A percentile compares a stretch with the other conserved stretches of the same genome.
Evolutionary conservation across 2,888 invertebrate genomes (phyloP).

Genomic region (Dendrolimus pini): DNA sequence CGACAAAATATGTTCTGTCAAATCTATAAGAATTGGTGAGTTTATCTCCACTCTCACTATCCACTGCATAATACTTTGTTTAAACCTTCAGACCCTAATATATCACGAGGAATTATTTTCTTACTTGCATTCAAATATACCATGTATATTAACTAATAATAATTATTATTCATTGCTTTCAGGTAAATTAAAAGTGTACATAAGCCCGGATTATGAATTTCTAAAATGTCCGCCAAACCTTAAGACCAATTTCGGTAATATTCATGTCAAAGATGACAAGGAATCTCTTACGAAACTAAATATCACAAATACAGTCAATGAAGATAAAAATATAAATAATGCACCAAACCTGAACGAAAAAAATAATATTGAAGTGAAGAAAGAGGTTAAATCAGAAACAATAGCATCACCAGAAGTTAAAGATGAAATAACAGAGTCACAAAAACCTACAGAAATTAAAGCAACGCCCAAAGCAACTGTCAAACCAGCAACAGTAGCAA

Average conservation of each 20-base stretch:
- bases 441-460: slow-evolving; percentile 4
- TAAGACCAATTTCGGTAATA: slow-evolving; percentile 27
- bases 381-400: slow-evolving; percentile 3
- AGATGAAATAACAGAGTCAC: not conserved
- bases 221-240: slow-evolving; percentile 39
- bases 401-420: slow-evolving; percentile 5
- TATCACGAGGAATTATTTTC: too few relatives aligned
- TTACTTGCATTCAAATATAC: too few relatives aligned
- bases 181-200: slow-evolving; percentile 42
- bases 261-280: not conserved
- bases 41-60: not conserved
- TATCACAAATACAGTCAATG: not conserved
- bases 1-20: slow-evolving; percentile 29
- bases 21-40: slow-evolving; percentile 37
- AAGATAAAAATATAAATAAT: slow-evolving; percentile 2
- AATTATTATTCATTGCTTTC: slow-evolving; percentile 10
- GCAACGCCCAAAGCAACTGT: not conserved
- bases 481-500: slow-evolving; percentile 1
- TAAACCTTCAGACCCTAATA: too few relatives aligned
- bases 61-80: too few relatives aligned
- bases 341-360: not conserved
- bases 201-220: slow-evolving; percentile 45
- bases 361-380: not conserved
- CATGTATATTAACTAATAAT: too few relatives aligned
- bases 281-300: not conserved